These are phyloP conservation scores for Ophraella communa DNA, from an alignment of 2,888 invertebrate species.

Conservation along the genomic window DNA sequence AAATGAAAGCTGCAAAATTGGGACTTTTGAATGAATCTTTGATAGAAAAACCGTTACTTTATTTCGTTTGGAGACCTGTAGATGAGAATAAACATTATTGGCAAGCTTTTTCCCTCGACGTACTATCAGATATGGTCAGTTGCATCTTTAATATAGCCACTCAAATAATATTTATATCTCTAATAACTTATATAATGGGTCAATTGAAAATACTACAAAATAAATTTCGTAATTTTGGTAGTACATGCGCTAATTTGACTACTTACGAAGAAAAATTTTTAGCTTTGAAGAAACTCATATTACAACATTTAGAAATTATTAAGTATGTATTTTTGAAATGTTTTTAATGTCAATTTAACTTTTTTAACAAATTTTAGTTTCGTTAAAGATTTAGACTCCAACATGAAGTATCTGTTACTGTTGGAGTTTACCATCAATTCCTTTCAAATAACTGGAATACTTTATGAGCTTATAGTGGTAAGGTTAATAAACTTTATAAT, in stretches of 20 bases:
- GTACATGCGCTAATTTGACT: not conserved
- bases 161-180: conserved; percentile 15
- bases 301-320: conserved; percentile 17
- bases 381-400: conserved; percentile 16
- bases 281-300: conserved; percentile 6
- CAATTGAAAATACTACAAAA: conserved; percentile 22
- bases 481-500: not conserved
- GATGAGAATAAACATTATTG: conserved; percentile 12
- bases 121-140: conserved; percentile 17
- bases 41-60: conserved; percentile 21
- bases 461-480: conserved; percentile 19
- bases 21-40: not conserved
- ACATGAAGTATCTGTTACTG: conserved; percentile 20
- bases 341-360: too few species aligned
- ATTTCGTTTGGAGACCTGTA: conserved; percentile 21
- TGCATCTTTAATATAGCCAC: conserved; percentile 17
- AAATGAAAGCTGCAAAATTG: not conserved
- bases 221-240: conserved; percentile 14
- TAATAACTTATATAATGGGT: conserved; percentile 17
- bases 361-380: conserved; percentile 10
- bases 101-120: conserved; percentile 11
- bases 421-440: conserved; percentile 26
- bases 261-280: conserved; percentile 1
- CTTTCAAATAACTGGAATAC: conserved; percentile 15
- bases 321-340: too few species aligned